A percentile compares a stretch with the other conserved stretches of the same genome.
phyloP scores from a whole-genome alignment of 2,888 invertebrate species.

The Lithophane leautieri region DNA sequence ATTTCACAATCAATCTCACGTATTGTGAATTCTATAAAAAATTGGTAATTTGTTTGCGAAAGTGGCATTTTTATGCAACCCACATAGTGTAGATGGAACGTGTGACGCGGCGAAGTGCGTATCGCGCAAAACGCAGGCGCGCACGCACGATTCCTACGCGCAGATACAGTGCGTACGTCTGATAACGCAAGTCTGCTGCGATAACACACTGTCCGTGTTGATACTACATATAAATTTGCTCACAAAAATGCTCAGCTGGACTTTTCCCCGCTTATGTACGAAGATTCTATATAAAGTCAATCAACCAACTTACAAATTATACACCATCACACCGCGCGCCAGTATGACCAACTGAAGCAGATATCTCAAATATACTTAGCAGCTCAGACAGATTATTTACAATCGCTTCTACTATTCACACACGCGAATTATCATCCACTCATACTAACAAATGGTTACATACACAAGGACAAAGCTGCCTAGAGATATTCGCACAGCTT shows the following conservation, averaged over 20 bases:
- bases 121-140: slow-evolving; percentile 85
- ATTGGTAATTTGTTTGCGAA: slow-evolving; percentile 86
- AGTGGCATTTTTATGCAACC: slow-evolving; percentile 82
- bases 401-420: slow-evolving; percentile 46
- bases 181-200: slow-evolving; percentile 81
- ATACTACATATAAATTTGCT: slow-evolving; percentile 79
- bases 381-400: not conserved
- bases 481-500: slow-evolving; percentile 78
- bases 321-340: not conserved
- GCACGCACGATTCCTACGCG: slow-evolving; percentile 83
- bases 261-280: slow-evolving; percentile 66
- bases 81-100: slow-evolving; percentile 71
- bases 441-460: slow-evolving; percentile 32
- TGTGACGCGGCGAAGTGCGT: slow-evolving; percentile 77
- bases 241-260: slow-evolving; percentile 70
- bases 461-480: slow-evolving; percentile 74
- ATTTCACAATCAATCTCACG: slow-evolving; percentile 86
- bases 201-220: slow-evolving; percentile 79
- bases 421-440: slow-evolving; percentile 49
- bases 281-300: slow-evolving; percentile 44
- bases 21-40: slow-evolving; percentile 81
- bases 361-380: slow-evolving; percentile 1
- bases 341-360: not conserved
- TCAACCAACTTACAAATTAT: slow-evolving; percentile 15
- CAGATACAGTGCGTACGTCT: slow-evolving; percentile 81